Conservation (phyloP, 2,888 invertebrate species). For the Agapostemon virescens region DNA sequence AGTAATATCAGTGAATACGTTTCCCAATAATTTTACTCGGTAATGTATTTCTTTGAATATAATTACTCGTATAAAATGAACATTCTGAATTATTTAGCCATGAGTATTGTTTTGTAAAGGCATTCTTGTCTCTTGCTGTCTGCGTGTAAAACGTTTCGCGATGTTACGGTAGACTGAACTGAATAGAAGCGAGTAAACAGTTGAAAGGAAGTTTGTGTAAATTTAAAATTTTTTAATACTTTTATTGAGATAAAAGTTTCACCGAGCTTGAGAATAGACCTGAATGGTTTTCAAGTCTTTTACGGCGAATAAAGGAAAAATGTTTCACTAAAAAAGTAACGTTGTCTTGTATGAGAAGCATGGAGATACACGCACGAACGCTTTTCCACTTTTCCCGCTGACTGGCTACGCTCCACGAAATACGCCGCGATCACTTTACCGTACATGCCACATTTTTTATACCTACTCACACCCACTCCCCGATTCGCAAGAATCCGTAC, state of each 20-base stretch:
- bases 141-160: background rate
- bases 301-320: background rate
- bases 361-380: slow-evolving; percentile 24
- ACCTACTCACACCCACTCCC: background rate
- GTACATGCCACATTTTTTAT: slow-evolving; percentile 42
- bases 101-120: no score
- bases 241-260: background rate
- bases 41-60: no score
- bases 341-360: slow-evolving; percentile 3
- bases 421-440: slow-evolving; percentile 26
- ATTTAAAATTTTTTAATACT: background rate
- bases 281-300: background rate
- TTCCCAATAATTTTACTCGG: no score
- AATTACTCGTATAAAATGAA: no score
- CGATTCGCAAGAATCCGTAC: no score
- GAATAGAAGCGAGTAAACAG: background rate
- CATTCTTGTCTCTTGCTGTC: no score
- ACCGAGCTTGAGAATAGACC: background rate
- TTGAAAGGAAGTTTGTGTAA: background rate
- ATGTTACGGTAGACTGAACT: no score
- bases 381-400: slow-evolving; percentile 49
- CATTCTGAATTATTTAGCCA: no score
- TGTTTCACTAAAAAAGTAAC: background rate
- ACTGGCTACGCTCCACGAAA: slow-evolving; percentile 39
- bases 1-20: no score